A percentile compares a stretch with the other conserved stretches of the same genome.
phyloP scores from a whole-genome alignment of 23 tunicate species.

The Halocynthia aurantium region DNA sequence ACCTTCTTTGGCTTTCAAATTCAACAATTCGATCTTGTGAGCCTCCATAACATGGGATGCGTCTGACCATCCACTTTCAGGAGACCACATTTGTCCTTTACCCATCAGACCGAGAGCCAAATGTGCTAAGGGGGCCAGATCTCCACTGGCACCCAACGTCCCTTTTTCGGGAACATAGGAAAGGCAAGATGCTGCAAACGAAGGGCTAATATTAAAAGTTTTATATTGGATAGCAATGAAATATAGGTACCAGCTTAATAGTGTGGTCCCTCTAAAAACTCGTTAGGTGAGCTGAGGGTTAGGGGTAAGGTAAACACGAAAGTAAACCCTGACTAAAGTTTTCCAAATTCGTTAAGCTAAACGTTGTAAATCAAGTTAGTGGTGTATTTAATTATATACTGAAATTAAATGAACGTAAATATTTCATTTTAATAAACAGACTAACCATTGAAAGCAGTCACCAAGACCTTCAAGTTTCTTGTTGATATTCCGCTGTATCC shows the following conservation, averaged over 20 bases:
- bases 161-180: constrained; percentile 96
- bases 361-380: too few species aligned
- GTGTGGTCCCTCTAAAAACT: too few species aligned
- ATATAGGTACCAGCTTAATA: neutral
- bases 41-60: constrained; percentile 63
- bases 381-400: neutral
- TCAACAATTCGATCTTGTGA: constrained; percentile 37
- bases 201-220: neutral
- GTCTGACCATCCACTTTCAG: constrained; percentile 76
- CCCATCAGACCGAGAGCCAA: constrained; percentile 90
- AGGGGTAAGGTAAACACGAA: too few species aligned
- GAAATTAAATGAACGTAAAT: neutral
- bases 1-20: constrained; percentile 82
- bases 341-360: too few species aligned
- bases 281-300: too few species aligned
- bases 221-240: neutral
- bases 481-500: constrained; percentile 87
- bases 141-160: constrained; percentile 93
- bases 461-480: constrained; percentile 34
- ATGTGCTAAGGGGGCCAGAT: constrained; percentile 89
- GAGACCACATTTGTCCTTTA: constrained; percentile 97
- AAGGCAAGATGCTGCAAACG: constrained; percentile 63
- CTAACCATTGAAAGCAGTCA: constrained; percentile 72
- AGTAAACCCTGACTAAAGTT: too few species aligned
- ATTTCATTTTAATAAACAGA: neutral